Base-by-base conservation (phyloP, 30 jellyfish, hydroid and myxozoan species). In the Calvadosia cruxmelitensis region DNA sequence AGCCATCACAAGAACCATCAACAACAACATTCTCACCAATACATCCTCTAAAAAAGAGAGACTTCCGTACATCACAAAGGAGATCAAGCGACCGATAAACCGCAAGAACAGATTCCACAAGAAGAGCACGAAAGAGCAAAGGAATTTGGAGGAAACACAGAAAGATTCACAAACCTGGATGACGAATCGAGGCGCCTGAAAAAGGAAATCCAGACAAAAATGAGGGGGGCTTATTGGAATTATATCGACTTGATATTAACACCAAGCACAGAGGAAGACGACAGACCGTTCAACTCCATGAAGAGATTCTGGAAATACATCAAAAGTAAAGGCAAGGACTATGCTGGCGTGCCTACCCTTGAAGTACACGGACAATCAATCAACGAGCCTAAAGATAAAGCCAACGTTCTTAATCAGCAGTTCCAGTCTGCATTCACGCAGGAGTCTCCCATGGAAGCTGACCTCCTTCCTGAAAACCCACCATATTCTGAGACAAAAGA, bases 341-440 rank as follows among this genome's bases (percentile, higher is more conserved):
- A 50, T 65, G 53, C 52, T 53, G 64, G 73, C 33, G 53, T 71
- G 32, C 31, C 81, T 50, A 36, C 63, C 0, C 34, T 71, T 33
- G 53, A 71, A 51, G 50, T 50, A 50, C 72, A 50, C 53, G 72
- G 81, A 27, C 52, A 71, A 71, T 50, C 53, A 51, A 64, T 71
- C 52, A 36, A 72, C 52, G 30, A 49, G 34, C 72, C 81, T 53
- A 50, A 51, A 71, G 73, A 53, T 69, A 71, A 71, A 34, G 79
- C 70, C 0, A 31, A 36, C 50, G 29, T 69, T 52, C 79, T 69
- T 49, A 69, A 69, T 70, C 48, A 69, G 29, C 79, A 69, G 50
- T 50, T 36, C 79, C 79, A 69, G 70, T 20, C 79, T 36, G 79
- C 33, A n/a, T 69, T 69, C 50, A 42, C 50, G 42, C 71, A 69